Base-by-base conservation (phyloP, 2,888 invertebrate species). In the Eledone cirrhosa region DNA sequence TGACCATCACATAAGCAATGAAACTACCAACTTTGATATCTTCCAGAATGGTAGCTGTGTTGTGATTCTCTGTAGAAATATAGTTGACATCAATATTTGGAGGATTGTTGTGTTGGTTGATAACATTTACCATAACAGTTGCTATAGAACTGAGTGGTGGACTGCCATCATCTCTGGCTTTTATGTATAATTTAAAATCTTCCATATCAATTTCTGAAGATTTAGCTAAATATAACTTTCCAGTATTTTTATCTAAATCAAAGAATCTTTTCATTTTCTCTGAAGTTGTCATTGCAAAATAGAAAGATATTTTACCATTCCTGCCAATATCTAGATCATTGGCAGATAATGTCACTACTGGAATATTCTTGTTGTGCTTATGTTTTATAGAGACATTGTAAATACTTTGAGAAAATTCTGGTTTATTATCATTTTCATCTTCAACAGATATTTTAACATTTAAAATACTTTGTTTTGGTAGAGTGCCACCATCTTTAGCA, bases 381-480 rank as follows among this genome's bases (percentile, higher is more conserved):
- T 24, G 41, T 2, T 47, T 13, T 14, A 77, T 41, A 77, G 77
- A 77, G n/a, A 53, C 41, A 41, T 63, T 77, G 77, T 16, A 63
- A 19, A 65, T 31, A 47, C 31, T 31, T 33, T 78, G 65, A 29
- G 63, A 48, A 48, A 82, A 82, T 74, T 63, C 22, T 7, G 82
- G 82, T 31, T 59, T 41, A 74, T 82, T 80, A 59, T 82, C 82
- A 67, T 82, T 82, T 14, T 69, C 65, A 77, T 82, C 82, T 74
- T 24, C 29, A 11, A 82, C 33, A 13, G 22, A 74, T 3, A 82
- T 75, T 22, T 59, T 76, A 22, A 81, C 80, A 33, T 69, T 24
- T 31, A 77, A 67, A 29, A 67, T 53, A 48, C 27, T 65, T 19
- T 77, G 48, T n/a, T 33, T 41, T 48, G 76, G 59, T 11, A 78